These are phyloP conservation scores for Himalopsyche phryganea DNA, from an alignment of 1,140 invertebrate genomes.

Conservation along the genomic window DNA sequence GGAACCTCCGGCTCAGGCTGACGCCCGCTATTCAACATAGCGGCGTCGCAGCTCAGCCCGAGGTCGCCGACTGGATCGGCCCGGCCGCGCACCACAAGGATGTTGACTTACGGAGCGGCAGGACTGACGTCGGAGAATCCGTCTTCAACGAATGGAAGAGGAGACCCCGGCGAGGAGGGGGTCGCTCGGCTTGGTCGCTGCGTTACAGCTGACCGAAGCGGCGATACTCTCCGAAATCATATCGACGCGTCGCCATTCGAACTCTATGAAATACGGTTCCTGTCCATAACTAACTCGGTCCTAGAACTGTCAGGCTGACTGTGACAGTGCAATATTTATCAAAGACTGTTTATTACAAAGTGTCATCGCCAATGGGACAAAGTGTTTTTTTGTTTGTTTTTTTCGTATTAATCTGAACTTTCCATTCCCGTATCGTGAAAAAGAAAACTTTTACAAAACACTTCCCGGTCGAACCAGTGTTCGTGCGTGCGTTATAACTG, in stretches of 20 bases:
- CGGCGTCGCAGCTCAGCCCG: not conserved
- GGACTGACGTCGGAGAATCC: not conserved
- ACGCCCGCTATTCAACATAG: not conserved
- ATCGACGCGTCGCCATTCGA: conserved; percentile 4
- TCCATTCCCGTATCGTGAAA: too few relatives aligned
- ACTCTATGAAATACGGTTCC: not conserved
- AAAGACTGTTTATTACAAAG: not conserved
- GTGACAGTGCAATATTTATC: not conserved
- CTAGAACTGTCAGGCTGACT: too few relatives aligned
- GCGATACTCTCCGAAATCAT: conserved; percentile 6
- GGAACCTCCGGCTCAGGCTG: not conserved
- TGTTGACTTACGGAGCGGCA: not conserved
- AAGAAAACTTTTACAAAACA: not conserved
- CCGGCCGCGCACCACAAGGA: not conserved
- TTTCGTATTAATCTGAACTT: not conserved
- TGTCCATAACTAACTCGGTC: too few relatives aligned
- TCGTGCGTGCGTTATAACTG: too few relatives aligned
- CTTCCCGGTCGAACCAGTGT: not conserved
- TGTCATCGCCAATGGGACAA: not conserved
- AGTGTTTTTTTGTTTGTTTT: not conserved
- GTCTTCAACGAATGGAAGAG: too few relatives aligned
- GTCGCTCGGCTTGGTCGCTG: conserved; percentile 28
- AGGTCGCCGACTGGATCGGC: not conserved
- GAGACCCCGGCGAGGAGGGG: conserved; percentile 8
- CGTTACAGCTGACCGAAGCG: conserved; percentile 31